Conservation (phyloP, 30 jellyfish, hydroid and myxozoan species). For the Pelagia noctiluca region DNA sequence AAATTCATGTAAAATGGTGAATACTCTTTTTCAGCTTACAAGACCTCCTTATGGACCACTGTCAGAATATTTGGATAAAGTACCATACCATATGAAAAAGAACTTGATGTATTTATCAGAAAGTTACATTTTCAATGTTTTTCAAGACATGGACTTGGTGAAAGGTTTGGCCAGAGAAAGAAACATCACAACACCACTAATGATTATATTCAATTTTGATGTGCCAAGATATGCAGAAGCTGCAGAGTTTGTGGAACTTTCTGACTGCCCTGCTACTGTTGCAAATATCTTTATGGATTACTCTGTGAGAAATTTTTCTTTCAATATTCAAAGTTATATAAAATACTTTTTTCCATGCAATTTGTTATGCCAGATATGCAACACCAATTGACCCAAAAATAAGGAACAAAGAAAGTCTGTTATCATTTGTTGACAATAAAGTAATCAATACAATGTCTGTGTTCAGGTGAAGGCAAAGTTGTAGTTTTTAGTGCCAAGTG, state of each 20-base stretch:
- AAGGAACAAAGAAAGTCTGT: no score
- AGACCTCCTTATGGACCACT: conserved; percentile 29
- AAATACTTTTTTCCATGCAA: background rate
- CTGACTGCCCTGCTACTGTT: conserved; percentile 20
- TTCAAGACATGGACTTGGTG: background rate
- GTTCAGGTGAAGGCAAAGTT: no score
- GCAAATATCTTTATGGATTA: conserved; percentile 29
- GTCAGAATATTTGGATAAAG: conserved; percentile 17
- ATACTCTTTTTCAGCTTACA: no score
- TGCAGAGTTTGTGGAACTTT: conserved; percentile 4
- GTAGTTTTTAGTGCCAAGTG: no score
- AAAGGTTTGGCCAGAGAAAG: background rate
- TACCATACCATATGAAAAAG: conserved; percentile 1
- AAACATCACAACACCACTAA: conserved; percentile 2
- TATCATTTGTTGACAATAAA: no score
- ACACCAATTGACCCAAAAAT: background rate
- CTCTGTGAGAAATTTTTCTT: conserved; percentile 7
- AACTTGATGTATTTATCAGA: conserved; percentile 6
- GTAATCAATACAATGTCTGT: no score
- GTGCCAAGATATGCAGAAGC: conserved; percentile 37
- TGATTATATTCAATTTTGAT: conserved; percentile 22
- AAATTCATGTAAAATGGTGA: no score
- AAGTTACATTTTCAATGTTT: conserved; percentile 7
- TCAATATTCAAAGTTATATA: background rate
- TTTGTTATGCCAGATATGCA: background rate